Base-by-base conservation (phyloP, 1,140 invertebrate genomes). In the Agrypnia vestita region DNA sequence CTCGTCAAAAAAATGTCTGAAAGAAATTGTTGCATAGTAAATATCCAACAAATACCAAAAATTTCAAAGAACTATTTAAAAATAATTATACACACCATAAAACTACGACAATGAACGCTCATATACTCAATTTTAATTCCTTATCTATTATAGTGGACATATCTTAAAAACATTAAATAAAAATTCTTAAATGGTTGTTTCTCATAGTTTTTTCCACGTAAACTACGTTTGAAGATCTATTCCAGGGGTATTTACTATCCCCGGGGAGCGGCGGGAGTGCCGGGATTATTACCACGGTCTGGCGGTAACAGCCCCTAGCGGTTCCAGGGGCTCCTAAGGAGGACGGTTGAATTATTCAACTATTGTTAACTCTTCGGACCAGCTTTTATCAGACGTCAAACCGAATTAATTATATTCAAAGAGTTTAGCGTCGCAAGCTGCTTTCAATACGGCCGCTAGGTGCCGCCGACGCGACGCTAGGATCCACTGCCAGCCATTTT, bases 371-470 rank as follows among this genome's bases (percentile, higher is more conserved):
- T 62, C 25, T 43, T 59, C 25, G 61, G 61, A 43, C 61, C 64
- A 35, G 44, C 64, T 69, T 35, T 69, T 35, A 69, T 69, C 35
- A 19, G 44, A 69, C n/a, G 64, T 21, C 64, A 47, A 69, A 47
- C 64, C 64, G 15, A 69, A 47, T 69, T 69, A 69, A 69, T 69
- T 69, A 69, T 69, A 69, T 69, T 69, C 64, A 17, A 47, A 69
- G 44, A 69, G 64, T 47, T 47, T 35, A 64, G 17, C 19, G 64
- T 69, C 15, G 44, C 43, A 15, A 69, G n/a, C 61, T 43, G 61
- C 64, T 47, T 51, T 15, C 49, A 51, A 12, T 51, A 15, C n/a
- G 8, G 49, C 49, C 49, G 49, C 3, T 12, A 3, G 11, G 49
- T 51, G 11, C 25, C n/a, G n/a, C n/a, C n/a, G n/a, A n/a, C n/a